phyloP scores from a whole-genome alignment of 1,140 invertebrate species.

The Drosophila bocki region DNA sequence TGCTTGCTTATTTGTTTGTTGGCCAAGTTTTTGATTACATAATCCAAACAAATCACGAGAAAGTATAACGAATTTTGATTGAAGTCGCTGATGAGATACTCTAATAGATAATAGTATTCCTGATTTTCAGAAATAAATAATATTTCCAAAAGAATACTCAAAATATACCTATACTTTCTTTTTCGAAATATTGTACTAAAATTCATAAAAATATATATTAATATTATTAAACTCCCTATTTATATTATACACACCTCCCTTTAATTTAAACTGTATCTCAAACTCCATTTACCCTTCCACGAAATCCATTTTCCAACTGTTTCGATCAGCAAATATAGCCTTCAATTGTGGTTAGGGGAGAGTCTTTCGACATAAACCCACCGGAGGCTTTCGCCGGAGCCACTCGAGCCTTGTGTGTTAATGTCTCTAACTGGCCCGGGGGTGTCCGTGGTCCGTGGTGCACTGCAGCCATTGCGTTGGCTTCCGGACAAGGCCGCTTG shows the following conservation, averaged over 20 bases:
- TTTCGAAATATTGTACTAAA: background rate
- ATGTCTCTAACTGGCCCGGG: slow-evolving; percentile 39
- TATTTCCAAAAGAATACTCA: accelerated
- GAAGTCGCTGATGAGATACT: slow-evolving; percentile 29
- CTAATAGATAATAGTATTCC: background rate
- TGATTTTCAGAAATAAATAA: background rate
- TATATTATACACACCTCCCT: too few relatives aligned
- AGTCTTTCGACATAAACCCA: slow-evolving; percentile 39
- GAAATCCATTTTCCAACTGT: slow-evolving; percentile 10
- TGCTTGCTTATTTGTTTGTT: slow-evolving; percentile 40
- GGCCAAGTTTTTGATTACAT: slow-evolving; percentile 37
- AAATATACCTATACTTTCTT: background rate
- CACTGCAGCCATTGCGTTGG: slow-evolving; percentile 41
- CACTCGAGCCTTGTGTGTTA: slow-evolving; percentile 48
- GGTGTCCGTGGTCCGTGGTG: slow-evolving; percentile 21
- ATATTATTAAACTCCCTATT: background rate
- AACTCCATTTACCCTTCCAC: background rate
- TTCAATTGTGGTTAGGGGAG: slow-evolving; percentile 28
- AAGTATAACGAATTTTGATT: slow-evolving; percentile 43
- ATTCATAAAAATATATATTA: background rate
- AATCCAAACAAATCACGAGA: slow-evolving; percentile 52
- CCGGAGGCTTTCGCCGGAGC: slow-evolving; percentile 27
- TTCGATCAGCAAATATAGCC: slow-evolving; percentile 34
- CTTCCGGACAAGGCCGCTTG: slow-evolving; percentile 44
- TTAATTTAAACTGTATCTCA: background rate